Base-by-base conservation (phyloP, 2,888 invertebrate genomes). In the Hemistola chrysoprasaria region DNA sequence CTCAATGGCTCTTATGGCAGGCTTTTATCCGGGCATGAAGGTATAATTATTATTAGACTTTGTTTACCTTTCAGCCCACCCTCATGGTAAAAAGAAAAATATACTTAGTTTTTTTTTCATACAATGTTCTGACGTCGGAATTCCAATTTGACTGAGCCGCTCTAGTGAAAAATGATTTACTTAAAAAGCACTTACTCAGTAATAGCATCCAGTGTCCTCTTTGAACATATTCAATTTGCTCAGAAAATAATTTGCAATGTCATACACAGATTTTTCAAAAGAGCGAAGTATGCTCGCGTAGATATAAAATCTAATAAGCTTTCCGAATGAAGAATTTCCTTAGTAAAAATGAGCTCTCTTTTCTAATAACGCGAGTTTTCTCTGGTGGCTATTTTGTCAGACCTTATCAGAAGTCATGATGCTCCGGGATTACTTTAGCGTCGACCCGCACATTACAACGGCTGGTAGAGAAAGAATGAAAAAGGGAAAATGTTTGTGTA, bases 1-100 rank as follows among this genome's bases (percentile, higher is more conserved):
- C 8, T 91, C 89, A n/a, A 90, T 93, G 92, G 91, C 91, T 22
- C 88, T 92, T n/a, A 93, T 93, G 93, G 94, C 93, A 16, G 91
- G 92, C 7, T 93, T 92, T 63, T 93, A 93, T 68, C 92, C 93
- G 47, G 92, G 92, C 24, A 91, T 93, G 90, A 92, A 92, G 78
- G 92, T 85, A 62, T 16, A 34, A 48, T 42, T 16, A 16, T 16
- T 16, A 16, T 16, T 16, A 3, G n/a, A 5, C 6, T 3, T 7
- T 20, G 7, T 20, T 8, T 11, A n/a, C n/a, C n/a, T n/a, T n/a
- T n/a, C n/a, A n/a, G n/a, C n/a, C n/a, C n/a, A n/a, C n/a, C n/a
- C n/a, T n/a, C n/a, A n/a, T n/a, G n/a, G n/a, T n/a, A n/a, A n/a
- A n/a, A n/a, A n/a, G n/a, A n/a, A n/a, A n/a, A n/a, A n/a, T n/a